Evolutionary conservation across 2,113 vertebrate species (phyloP).

Genomic region (Herpailurus yagouaroundi): DNA sequence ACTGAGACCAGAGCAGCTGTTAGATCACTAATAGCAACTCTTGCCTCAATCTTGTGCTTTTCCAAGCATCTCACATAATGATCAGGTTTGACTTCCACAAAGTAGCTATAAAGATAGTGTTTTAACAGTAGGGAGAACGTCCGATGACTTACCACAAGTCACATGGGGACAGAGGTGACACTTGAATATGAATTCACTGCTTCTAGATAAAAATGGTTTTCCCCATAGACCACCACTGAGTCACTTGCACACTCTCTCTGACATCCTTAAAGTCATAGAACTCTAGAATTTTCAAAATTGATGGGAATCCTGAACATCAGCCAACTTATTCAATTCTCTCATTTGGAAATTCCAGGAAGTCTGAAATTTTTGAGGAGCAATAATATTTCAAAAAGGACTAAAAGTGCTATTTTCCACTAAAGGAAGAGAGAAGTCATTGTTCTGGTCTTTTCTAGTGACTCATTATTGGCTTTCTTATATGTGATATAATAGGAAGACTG

Average conservation of each 20-base stretch:
- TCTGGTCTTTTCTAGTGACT: constrained; percentile 47
- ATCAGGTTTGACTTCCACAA: background rate
- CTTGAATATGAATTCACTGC: background rate
- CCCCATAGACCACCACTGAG: background rate
- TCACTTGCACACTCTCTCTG: background rate
- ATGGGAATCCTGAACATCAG: background rate
- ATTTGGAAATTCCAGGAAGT: constrained; percentile 23
- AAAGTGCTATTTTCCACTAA: constrained; percentile 48
- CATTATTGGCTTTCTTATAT: constrained; percentile 36
- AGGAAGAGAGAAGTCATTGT: constrained; percentile 48
- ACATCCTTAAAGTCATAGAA: constrained; percentile 1
- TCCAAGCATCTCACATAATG: background rate
- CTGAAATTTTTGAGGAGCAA: constrained; percentile 41
- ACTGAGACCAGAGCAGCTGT: background rate
- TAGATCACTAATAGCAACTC: background rate
- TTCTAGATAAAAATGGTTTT: constrained; percentile 4
- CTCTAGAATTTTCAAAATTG: background rate
- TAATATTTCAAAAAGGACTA: background rate
- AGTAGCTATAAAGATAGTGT: background rate
- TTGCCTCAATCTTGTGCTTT: background rate
- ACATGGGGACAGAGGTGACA: background rate
- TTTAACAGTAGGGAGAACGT: background rate
- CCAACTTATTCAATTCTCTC: background rate
- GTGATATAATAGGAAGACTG: background rate
- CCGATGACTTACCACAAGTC: background rate